Evolutionary conservation across 2,888 invertebrate species (phyloP).

Genomic region (Athalia circularis): DNA sequence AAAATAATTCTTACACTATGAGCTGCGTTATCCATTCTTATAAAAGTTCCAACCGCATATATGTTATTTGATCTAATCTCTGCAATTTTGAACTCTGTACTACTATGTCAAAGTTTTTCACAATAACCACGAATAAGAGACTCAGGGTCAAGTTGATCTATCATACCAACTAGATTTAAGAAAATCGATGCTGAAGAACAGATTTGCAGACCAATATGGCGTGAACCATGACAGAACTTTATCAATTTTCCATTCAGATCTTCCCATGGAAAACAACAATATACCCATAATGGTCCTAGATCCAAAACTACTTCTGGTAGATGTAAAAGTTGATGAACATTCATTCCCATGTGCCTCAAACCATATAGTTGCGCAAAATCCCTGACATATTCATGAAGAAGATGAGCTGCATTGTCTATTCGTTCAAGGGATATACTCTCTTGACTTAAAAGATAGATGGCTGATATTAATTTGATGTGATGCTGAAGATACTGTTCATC

Average conservation of each 20-base stretch:
- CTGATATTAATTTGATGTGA: conserved; percentile 51
- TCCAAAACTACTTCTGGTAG: conserved; percentile 50
- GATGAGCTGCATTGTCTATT: conserved; percentile 41
- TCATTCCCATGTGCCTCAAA: conserved; percentile 51
- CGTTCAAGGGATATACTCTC: conserved; percentile 47
- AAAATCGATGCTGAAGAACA: conserved; percentile 46
- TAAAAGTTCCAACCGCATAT: conserved; percentile 37
- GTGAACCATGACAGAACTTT: conserved; percentile 51
- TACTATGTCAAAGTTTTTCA: conserved; percentile 34
- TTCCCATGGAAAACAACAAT: conserved; percentile 54
- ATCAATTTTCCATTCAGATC: conserved; percentile 52
- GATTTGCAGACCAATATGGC: conserved; percentile 49
- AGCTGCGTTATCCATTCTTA: conserved; percentile 13
- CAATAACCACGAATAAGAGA: conserved; percentile 35
- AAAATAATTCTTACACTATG: conserved; percentile 15
- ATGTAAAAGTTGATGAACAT: conserved; percentile 55
- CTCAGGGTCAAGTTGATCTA: conserved; percentile 30
- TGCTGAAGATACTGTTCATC: conserved; percentile 50
- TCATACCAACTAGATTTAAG: conserved; percentile 37
- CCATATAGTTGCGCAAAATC: conserved; percentile 54
- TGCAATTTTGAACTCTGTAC: conserved; percentile 20
- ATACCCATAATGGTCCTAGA: conserved; percentile 53
- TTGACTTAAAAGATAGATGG: conserved; percentile 50
- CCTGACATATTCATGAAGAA: conserved; percentile 48
- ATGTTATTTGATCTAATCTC: conserved; percentile 32